Base-by-base conservation (phyloP, 2,888 invertebrate genomes). In the Sesia bembeciformis region DNA sequence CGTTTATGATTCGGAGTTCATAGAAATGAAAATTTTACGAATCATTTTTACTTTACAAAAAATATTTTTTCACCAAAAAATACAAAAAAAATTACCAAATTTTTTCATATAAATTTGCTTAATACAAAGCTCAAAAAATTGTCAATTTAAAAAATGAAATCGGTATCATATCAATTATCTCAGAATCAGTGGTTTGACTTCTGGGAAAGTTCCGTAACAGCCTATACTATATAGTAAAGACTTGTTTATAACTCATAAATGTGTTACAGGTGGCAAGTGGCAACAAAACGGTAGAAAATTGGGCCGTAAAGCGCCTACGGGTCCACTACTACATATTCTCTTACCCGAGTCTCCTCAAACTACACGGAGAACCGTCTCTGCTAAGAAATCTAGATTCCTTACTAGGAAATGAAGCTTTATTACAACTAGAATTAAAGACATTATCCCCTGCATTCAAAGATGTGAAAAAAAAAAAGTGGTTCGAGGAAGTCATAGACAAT, bases 401-500 rank as follows among this genome's bases (percentile, higher is more conserved):
- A 57, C 84, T 96, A 59, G 93, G 93, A 56, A 95, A 96, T 77
- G 96, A 96, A 81, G 96, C 96, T 39, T 91, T 97, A 64, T 84
- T 97, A 58, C 95, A 96, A 78, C 84, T 97, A 69, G 94, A 96
- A 72, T 88, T 97, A 76, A 93, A 94, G 70, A 94, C 96, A 52
- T 84, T 97, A 59, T 92, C 94, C 57, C 93, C 95, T 6, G 93
- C 94, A 4, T 96, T 97, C 76, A 93, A 94, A 64, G 94, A 96
- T 65, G 90, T 90, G 3, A 89, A 91, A 49, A 95, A 95, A 76
- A 91, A 93, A 67, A 91, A 93, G 74, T 97, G 96, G 96, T 97
- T 96, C 77, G 93, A 94, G 65, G 96, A 96, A 88, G 95, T 96
- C 57, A 91, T 97, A 76, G 96, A 96, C 84, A 97, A 97, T 91